Conservation (phyloP, 2,888 invertebrate species). For the Archips crataeganus region DNA sequence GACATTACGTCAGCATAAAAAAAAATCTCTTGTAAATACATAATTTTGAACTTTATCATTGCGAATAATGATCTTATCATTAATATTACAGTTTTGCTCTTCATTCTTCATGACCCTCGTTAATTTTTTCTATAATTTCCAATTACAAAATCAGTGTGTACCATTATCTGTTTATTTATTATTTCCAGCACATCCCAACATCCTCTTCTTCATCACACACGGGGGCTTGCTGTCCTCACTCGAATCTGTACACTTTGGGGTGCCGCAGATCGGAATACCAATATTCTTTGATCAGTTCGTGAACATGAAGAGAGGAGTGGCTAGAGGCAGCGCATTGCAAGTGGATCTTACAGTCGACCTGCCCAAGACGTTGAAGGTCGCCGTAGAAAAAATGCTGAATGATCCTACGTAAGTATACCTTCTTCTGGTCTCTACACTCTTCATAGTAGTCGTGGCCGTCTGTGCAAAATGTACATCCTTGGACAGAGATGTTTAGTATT, state of each 20-base stretch:
- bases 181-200: slow-evolving; percentile 62
- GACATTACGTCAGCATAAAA: too few relatives aligned
- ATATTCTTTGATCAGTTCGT: slow-evolving; percentile 47
- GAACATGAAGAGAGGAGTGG: slow-evolving; percentile 34
- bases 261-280: slow-evolving; percentile 64
- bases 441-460: too few relatives aligned
- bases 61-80: background rate
- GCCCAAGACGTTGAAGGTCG: slow-evolving; percentile 33
- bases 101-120: too few relatives aligned
- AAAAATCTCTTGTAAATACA: too few relatives aligned
- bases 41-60: too few relatives aligned
- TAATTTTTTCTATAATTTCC: too few relatives aligned
- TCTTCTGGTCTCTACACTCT: too few relatives aligned
- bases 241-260: slow-evolving; percentile 63
- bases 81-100: too few relatives aligned
- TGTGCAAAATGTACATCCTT: too few relatives aligned
- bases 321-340: slow-evolving; percentile 36
- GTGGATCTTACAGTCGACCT: slow-evolving; percentile 42
- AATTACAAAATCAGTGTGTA: too few relatives aligned
- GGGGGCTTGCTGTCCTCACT: slow-evolving; percentile 63
- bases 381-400: slow-evolving; percentile 37
- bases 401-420: slow-evolving; percentile 36
- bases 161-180: slow-evolving; percentile 40
- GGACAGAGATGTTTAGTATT: too few relatives aligned
- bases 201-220: slow-evolving; percentile 60